Percentiles rank a stretch among this genome's conserved stretches.
phyloP scores from a whole-genome alignment of 2,888 invertebrate species.

The Scaptomyza cyrtandrae region DNA sequence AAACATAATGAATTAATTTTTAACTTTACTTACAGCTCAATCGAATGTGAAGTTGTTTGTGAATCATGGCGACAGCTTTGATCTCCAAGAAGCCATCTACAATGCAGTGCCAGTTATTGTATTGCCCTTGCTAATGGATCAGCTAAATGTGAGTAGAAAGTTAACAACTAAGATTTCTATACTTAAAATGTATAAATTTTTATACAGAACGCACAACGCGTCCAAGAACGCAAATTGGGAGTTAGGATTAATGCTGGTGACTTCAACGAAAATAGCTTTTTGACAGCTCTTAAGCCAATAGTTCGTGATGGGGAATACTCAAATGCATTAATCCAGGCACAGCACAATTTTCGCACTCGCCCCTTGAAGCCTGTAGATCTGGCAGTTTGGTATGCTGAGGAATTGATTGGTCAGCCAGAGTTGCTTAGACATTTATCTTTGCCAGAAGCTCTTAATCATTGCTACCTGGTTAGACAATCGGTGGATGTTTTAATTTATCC shows the following conservation, averaged over 20 bases:
- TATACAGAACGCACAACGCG: constrained; percentile 61
- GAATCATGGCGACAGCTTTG: constrained; percentile 79
- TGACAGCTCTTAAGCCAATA: constrained; percentile 28
- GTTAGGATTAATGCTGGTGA: constrained; percentile 18
- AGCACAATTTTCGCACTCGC: constrained; percentile 49
- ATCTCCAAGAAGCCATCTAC: constrained; percentile 76
- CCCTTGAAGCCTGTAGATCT: constrained; percentile 40
- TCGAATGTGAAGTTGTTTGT: constrained; percentile 73
- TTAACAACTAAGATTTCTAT: neutral
- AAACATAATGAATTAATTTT: neutral
- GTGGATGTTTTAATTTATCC: constrained; percentile 54
- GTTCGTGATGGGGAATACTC: constrained; percentile 18
- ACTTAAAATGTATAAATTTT: neutral
- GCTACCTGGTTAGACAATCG: constrained; percentile 52
- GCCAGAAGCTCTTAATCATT: constrained; percentile 5
- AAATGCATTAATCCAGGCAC: constrained; percentile 26
- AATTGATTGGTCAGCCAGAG: constrained; percentile 44
- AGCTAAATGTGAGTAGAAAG: constrained; percentile 62
- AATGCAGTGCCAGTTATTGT: constrained; percentile 80
- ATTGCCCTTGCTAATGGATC: constrained; percentile 78
- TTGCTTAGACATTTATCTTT: constrained; percentile 39
- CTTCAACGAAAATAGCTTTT: constrained; percentile 23
- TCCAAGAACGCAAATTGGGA: constrained; percentile 56
- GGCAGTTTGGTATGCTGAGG: constrained; percentile 70
- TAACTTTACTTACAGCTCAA: constrained; percentile 51